Evolutionary conservation across 2,888 invertebrate species (phyloP).

Genomic region (Cephalotes varians): DNA sequence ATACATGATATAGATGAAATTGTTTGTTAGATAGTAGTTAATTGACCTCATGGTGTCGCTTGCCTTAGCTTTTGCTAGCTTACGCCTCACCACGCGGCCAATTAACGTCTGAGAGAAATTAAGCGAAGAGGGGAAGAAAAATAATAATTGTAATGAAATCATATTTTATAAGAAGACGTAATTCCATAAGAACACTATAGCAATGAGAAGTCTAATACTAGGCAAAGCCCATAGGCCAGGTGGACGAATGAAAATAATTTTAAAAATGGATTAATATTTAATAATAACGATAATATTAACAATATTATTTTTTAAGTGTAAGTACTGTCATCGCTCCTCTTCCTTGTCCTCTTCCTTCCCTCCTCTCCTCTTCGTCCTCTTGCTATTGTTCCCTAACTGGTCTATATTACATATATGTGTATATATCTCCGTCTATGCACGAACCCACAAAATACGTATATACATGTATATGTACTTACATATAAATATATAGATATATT

Average conservation of each 20-base stretch:
- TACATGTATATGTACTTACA: constrained; percentile 80
- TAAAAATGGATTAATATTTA: constrained; percentile 76
- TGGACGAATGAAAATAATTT: constrained; percentile 80
- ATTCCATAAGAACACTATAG: constrained; percentile 77
- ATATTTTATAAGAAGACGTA: constrained; percentile 84
- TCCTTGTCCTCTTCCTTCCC: neutral
- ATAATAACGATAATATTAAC: constrained; percentile 78
- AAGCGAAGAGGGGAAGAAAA: constrained; percentile 67
- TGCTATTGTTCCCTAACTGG: constrained; percentile 54
- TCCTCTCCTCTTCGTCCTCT: neutral
- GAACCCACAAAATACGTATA: constrained; percentile 71
- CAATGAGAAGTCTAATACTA: constrained; percentile 69
- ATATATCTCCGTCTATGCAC: constrained; percentile 71
- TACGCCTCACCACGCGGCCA: constrained; percentile 59
- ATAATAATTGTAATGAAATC: constrained; percentile 79
- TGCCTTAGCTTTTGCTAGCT: constrained; percentile 34
- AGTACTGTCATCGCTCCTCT: constrained; percentile 71
- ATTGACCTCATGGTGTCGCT: constrained; percentile 66
- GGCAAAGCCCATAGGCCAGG: constrained; percentile 74
- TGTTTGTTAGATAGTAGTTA: constrained; percentile 78
- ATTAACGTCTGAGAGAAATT: constrained; percentile 68
- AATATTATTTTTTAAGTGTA: constrained; percentile 83
- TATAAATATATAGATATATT: constrained; percentile 64
- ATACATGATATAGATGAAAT: constrained; percentile 66
- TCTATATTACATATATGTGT: constrained; percentile 64